A percentile compares a stretch with the other conserved stretches of the same genome.
Evolutionary conservation across 2,113 vertebrate genomes (phyloP).

Genomic region (Myrmecophaga tridactyla): DNA sequence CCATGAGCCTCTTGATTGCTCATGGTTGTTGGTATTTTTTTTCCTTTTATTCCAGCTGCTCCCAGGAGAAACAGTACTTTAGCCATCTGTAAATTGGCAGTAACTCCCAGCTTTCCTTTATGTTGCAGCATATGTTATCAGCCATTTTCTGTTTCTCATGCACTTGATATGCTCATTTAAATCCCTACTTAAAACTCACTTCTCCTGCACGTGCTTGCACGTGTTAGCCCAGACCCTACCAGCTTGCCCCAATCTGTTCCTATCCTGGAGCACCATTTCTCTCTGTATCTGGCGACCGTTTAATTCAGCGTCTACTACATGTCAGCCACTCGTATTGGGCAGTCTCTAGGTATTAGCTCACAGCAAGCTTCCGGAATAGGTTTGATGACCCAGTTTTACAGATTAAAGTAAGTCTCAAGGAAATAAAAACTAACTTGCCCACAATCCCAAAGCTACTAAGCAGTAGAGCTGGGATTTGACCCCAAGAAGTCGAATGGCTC

Average conservation of each 20-base stretch:
- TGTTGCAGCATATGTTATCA: not conserved
- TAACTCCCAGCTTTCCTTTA: conserved; percentile 21
- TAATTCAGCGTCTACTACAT: not conserved
- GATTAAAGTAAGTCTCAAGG: not conserved
- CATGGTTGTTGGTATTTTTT: not conserved
- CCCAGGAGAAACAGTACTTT: conserved; percentile 21
- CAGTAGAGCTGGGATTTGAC: not conserved
- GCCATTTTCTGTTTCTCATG: not conserved
- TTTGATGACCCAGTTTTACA: not conserved
- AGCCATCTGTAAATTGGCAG: conserved; percentile 55
- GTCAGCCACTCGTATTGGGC: not conserved
- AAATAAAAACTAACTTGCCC: not conserved
- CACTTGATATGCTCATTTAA: conserved; percentile 14
- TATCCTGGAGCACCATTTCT: not conserved
- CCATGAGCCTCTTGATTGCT: conserved; percentile 48
- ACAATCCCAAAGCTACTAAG: not conserved
- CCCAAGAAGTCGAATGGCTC: not conserved
- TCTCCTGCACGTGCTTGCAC: not conserved
- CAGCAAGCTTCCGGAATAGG: not conserved
- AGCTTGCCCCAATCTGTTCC: not conserved
- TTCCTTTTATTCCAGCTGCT: conserved; percentile 51
- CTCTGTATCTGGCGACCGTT: not conserved
- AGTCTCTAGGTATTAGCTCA: not conserved
- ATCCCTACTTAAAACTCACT: conserved; percentile 1
- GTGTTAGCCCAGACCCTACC: not conserved